Evolutionary conservation across 53 echinoderm and acorn worm genomes (phyloP).

Genomic region (Zoroaster sp.): DNA sequence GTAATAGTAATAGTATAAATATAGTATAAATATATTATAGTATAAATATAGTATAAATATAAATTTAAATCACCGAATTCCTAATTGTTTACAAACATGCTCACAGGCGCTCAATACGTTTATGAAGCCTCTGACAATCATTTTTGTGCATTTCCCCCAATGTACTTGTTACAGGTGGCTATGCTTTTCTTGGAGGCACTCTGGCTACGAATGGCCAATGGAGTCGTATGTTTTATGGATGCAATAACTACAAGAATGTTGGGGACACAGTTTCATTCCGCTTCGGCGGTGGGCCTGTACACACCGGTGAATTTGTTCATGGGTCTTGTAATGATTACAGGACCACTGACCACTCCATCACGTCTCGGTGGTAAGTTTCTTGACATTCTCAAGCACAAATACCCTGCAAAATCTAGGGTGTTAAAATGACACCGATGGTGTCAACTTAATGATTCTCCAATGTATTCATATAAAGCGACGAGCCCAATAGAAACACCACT

Average conservation of each 20-base stretch:
- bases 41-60: no score
- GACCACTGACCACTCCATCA: background rate
- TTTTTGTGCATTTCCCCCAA: background rate
- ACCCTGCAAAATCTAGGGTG: no score
- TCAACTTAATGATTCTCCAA: no score
- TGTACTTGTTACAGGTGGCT: background rate
- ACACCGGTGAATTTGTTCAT: slow-evolving; percentile 2
- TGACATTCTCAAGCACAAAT: no score
- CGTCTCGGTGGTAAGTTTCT: slow-evolving; percentile 19
- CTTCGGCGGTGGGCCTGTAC: background rate
- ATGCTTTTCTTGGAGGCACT: background rate
- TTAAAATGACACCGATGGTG: no score
- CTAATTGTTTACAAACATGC: no score
- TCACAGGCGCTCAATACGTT: no score
- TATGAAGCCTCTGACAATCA: background rate
- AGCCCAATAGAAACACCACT: no score
- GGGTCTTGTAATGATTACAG: background rate
- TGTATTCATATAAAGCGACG: no score
- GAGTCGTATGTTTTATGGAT: background rate
- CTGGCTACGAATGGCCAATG: background rate
- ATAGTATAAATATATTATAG: no score
- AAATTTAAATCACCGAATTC: no score
- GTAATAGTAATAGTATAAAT: no score
- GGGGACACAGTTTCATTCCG: background rate
- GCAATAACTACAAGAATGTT: background rate